Evolutionary conservation across 2,797 vertebrate genomes (phyloP).

Genomic region (Eutrigla gurnardus): DNA sequence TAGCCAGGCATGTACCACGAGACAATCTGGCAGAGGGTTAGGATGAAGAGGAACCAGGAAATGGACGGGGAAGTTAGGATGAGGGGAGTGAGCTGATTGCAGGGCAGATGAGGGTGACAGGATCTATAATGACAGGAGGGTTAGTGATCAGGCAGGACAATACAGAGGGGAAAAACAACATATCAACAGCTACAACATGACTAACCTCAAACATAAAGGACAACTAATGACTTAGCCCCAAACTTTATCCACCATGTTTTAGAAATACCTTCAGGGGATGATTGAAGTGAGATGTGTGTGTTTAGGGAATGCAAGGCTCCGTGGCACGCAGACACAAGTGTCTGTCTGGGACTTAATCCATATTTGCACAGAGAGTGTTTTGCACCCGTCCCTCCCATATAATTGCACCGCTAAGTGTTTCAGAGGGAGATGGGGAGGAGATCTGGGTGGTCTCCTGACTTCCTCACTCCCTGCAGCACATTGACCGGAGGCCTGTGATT

Average conservation of each 20-base stretch:
- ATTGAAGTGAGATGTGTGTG: conserved; percentile 32
- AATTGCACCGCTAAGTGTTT: conserved; percentile 68
- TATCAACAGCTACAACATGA: background rate
- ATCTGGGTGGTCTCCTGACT: conserved; percentile 71
- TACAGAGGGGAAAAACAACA: background rate
- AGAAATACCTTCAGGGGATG: conserved; percentile 19
- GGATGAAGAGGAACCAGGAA: too few relatives aligned
- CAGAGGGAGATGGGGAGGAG: conserved; percentile 59
- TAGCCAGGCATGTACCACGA: too few relatives aligned
- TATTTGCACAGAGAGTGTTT: conserved; percentile 60
- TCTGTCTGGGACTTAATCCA: conserved; percentile 64
- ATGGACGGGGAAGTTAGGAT: too few relatives aligned
- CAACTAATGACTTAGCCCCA: conserved; percentile 2
- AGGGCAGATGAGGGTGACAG: too few relatives aligned
- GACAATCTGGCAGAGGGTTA: too few relatives aligned
- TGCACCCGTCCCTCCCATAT: conserved; percentile 63
- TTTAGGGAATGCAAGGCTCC: conserved; percentile 15
- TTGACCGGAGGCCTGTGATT: conserved; percentile 62
- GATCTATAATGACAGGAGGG: too few relatives aligned
- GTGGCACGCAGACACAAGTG: conserved; percentile 30
- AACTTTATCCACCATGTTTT: background rate
- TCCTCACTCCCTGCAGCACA: conserved; percentile 62
- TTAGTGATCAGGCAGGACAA: too few relatives aligned
- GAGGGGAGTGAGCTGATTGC: too few relatives aligned
- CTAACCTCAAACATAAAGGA: background rate